Conservation (phyloP, 2,888 invertebrate genomes). For the Lottia gigantea region DNA sequence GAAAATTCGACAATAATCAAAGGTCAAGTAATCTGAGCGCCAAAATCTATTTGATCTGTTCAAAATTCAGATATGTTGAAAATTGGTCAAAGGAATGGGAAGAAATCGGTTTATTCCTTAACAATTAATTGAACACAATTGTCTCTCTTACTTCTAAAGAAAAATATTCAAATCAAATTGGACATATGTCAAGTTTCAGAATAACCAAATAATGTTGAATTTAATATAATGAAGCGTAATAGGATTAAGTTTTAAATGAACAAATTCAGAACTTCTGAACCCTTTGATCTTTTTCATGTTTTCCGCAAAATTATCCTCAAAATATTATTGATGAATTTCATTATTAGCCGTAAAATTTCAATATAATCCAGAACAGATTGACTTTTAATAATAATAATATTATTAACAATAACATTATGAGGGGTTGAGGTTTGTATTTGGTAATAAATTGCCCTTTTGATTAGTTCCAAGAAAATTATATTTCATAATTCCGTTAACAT, state of each 20-base stretch:
- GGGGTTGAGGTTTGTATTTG: too few relatives aligned
- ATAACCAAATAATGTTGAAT: not conserved
- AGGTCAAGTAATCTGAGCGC: not conserved
- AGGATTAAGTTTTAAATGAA: not conserved
- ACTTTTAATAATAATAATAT: too few relatives aligned
- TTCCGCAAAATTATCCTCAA: too few relatives aligned
- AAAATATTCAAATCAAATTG: not conserved
- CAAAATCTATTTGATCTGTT: constrained; percentile 1
- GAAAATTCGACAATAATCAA: too few relatives aligned
- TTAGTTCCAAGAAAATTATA: too few relatives aligned
- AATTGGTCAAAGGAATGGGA: not conserved
- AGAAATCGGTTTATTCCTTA: not conserved
- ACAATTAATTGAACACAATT: too few relatives aligned
- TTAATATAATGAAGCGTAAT: constrained; percentile 1
- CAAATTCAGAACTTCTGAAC: not conserved
- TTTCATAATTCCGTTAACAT: too few relatives aligned
- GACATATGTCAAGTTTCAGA: constrained; percentile 7
- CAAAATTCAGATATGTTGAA: not conserved
- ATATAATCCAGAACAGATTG: too few relatives aligned
- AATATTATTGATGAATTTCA: too few relatives aligned
- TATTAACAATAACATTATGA: too few relatives aligned
- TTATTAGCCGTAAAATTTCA: too few relatives aligned
- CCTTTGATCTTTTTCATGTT: not conserved
- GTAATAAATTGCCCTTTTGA: too few relatives aligned
- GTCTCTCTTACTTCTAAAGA: not conserved